Conservation (phyloP, 2,113 vertebrate genomes). For the Pseudopodoces humilis region DNA sequence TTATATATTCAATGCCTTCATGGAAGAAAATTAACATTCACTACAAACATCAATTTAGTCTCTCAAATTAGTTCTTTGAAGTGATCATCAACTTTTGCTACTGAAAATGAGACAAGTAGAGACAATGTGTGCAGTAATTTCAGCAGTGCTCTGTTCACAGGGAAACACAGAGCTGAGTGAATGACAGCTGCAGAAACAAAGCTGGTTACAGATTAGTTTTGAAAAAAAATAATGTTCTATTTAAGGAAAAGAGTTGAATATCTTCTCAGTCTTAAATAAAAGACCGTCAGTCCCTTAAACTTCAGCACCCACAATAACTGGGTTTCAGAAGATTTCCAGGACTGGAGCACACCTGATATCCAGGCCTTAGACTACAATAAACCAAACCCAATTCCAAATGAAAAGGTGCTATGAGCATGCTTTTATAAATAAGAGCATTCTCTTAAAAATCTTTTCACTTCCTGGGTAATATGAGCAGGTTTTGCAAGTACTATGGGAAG, state of each 20-base stretch:
- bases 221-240: neutral
- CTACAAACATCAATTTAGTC: neutral
- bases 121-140: neutral
- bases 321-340: neutral
- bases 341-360: neutral
- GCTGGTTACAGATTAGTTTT: neutral
- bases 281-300: neutral
- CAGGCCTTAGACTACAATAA: neutral
- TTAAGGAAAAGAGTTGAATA: neutral
- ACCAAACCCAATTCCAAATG: neutral
- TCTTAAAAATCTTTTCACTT: neutral
- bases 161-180: neutral
- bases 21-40: neutral
- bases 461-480: neutral
- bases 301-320: neutral
- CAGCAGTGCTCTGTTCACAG: neutral
- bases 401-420: neutral
- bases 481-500: neutral
- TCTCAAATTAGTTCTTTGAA: neutral
- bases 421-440: neutral
- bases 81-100: neutral
- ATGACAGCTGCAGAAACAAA: neutral
- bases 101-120: neutral
- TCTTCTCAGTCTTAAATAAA: neutral
- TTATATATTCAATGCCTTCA: neutral